Evolutionary conservation across 2,113 vertebrate genomes (phyloP).

Genomic region (Pachycephala philippinensis): DNA sequence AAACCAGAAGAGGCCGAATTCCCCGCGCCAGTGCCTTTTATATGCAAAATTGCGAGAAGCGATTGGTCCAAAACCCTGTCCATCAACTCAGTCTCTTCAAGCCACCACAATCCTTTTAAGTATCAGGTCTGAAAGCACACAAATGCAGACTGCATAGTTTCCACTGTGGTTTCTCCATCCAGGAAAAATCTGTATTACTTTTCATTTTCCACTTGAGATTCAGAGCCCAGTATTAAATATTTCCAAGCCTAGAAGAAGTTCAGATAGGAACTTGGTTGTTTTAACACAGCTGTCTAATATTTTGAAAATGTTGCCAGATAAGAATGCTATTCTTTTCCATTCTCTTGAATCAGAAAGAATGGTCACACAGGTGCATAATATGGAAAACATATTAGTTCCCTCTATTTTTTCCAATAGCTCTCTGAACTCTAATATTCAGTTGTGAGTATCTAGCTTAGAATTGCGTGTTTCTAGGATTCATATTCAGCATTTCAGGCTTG

Average conservation of each 20-base stretch:
- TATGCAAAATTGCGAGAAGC: too few relatives aligned
- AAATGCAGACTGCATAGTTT: background rate
- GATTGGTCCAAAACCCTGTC: too few relatives aligned
- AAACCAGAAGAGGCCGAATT: too few relatives aligned
- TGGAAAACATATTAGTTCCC: background rate
- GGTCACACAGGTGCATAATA: background rate
- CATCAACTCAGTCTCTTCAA: too few relatives aligned
- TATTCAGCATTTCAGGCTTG: background rate
- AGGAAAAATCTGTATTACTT: background rate
- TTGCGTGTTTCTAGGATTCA: background rate
- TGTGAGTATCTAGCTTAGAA: background rate
- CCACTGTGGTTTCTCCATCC: background rate
- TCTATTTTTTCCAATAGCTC: background rate
- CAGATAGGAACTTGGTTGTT: background rate
- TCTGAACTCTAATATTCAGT: background rate
- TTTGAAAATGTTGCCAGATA: background rate
- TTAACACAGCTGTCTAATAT: background rate
- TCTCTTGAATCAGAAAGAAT: background rate
- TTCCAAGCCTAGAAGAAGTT: background rate
- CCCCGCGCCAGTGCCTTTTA: too few relatives aligned
- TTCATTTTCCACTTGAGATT: background rate
- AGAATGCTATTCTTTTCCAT: background rate
- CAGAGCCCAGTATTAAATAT: background rate
- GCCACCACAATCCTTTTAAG: too few relatives aligned
- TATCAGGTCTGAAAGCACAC: background rate